Conservation (phyloP, 2,797 vertebrate genomes). For the Rhinogobio ventralis region DNA sequence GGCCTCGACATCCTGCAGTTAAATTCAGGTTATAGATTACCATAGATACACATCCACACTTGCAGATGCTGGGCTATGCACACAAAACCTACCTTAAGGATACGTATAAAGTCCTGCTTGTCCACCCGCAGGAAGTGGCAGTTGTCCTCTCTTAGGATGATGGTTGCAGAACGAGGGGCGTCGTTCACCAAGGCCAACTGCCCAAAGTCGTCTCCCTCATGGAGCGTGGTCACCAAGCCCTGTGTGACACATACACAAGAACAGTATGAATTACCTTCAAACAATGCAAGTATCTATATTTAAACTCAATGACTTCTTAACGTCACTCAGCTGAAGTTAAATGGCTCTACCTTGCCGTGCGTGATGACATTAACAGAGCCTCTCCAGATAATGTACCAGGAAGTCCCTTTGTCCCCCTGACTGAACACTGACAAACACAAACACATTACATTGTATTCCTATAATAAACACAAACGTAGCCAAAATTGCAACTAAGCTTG, state of each 20-base stretch:
- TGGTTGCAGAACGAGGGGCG: conserved; percentile 91
- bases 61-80: not conserved
- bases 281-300: conserved; percentile 40
- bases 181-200: conserved; percentile 95
- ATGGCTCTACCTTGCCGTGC: conserved; percentile 87
- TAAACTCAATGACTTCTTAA: conserved; percentile 26
- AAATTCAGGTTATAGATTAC: conserved; percentile 11
- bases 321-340: conserved; percentile 14
- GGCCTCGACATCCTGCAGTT: conserved; percentile 90
- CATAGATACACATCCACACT: not conserved
- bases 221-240: conserved; percentile 92
- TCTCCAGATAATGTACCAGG: conserved; percentile 99
- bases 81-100: conserved; percentile 85
- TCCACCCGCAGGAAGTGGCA: conserved; percentile 95
- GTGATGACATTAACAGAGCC: conserved; percentile 98
- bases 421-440: conserved; percentile 85
- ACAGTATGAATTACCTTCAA: conserved; percentile 2
- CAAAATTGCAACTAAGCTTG: not conserved
- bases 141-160: conserved; percentile 92
- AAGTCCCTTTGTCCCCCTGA: conserved; percentile 96
- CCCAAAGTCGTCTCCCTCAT: conserved; percentile 95
- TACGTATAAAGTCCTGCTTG: conserved; percentile 94
- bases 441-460: conserved; percentile 6
- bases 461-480: not conserved
- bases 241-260: conserved; percentile 69